Conservation (phyloP, 2,113 vertebrate genomes). For the Epinephelus fuscoguttatus region DNA sequence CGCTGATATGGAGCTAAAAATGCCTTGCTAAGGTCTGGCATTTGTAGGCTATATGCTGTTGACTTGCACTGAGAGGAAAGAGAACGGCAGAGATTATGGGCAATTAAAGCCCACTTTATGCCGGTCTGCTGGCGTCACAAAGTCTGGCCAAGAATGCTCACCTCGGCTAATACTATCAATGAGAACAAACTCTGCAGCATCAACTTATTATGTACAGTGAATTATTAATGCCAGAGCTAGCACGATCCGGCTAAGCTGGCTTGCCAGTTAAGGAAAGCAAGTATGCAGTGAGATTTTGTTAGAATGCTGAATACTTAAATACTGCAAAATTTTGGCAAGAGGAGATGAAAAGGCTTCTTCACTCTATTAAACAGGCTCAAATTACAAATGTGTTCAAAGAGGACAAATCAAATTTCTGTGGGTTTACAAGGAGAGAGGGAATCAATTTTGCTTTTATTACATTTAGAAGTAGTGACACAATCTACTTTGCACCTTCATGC, state of each 20-base stretch:
- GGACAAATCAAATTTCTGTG: not conserved
- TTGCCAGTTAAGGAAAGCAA: constrained; percentile 38
- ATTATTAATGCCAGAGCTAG: constrained; percentile 81
- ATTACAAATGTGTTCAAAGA: not conserved
- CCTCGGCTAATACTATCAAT: constrained; percentile 81
- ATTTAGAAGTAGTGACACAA: constrained; percentile 2
- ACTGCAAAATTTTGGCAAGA: not conserved
- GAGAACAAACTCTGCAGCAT: constrained; percentile 78
- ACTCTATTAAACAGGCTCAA: not conserved
- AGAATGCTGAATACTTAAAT: constrained; percentile 17
- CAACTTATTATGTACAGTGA: constrained; percentile 78
- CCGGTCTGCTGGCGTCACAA: constrained; percentile 77
- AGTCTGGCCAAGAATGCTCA: constrained; percentile 82
- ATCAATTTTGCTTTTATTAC: not conserved
- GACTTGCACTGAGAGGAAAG: constrained; percentile 68
- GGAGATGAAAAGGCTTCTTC: not conserved
- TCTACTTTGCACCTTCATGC: not conserved
- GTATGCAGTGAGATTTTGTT: constrained; percentile 40
- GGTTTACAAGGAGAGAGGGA: not conserved
- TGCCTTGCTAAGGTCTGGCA: constrained; percentile 62
- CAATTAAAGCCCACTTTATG: constrained; percentile 83
- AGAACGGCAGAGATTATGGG: constrained; percentile 76
- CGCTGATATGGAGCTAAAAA: constrained; percentile 60
- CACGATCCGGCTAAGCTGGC: constrained; percentile 53
- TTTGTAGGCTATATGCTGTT: constrained; percentile 68